Evolutionary conservation across 92 coral and sea anemone genomes (phyloP), one percentile per base, ranked within the genome.

Genomic region (Epizoanthus rinbou): DNA sequence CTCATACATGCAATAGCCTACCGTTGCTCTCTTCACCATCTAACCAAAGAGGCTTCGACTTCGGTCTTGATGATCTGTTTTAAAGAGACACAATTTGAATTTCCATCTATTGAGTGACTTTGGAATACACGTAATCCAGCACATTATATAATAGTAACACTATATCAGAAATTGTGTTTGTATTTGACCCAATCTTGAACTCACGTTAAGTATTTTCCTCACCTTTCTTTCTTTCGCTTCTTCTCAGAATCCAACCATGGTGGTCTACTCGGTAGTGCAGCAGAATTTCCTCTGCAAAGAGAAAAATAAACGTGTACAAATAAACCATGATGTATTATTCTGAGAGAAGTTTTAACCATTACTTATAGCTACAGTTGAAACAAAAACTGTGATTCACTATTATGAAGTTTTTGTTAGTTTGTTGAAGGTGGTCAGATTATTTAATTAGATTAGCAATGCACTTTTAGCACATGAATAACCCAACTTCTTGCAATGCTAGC

Each of bases 11-110:
- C n/a, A 76, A 52, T 11, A 50, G 24, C 33, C 17, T 73, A 8
- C 23, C 85, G 72, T 57, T 43, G 86, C 80, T 87, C 57, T 76
- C 60, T 25, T 85, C 89, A 25, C 86, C 86, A 37, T 83, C 85
- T 19, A 94, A 84, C 96, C 98, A 94, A 50, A 92, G 92, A 6
- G 98, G 98, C 70, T 90, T 89, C 35, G 94, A 89, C 75, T 88
- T 90, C 15, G 95, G 83, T 60, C 93, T 81, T 80, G 94, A 91
- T 14, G 90, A 86, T 62, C 70, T 58, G 70, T 39, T 47, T 41
- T 16, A 71, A 9, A 71, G 18, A 19, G 54, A 47, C 54, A 47
- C 54, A 11, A 5, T 47, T 47, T 47, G 54, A 47, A 9, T 47
- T 47, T 47, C 7, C 15, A 9, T 47, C 54, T 0, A 11, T 7